phyloP scores from a whole-genome alignment of 2,797 vertebrate species.

The Catamblyrhynchus diadema region DNA sequence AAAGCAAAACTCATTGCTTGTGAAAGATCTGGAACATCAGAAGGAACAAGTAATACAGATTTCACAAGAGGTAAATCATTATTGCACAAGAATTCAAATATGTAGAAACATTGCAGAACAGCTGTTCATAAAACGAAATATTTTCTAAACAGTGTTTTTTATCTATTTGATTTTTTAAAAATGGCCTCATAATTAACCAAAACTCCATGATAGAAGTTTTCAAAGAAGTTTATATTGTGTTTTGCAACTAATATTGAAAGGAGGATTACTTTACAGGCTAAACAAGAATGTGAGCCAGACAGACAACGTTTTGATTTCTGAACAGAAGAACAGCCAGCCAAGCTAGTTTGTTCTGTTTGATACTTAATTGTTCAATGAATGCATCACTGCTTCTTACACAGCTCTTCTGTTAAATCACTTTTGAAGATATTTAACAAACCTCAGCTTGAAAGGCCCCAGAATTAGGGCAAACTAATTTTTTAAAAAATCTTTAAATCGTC shows the following conservation, averaged over 20 bases:
- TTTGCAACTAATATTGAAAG: conserved; percentile 67
- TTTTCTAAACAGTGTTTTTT: conserved; percentile 47
- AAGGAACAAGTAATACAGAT: conserved; percentile 82
- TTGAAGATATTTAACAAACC: not conserved
- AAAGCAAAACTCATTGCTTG: conserved; percentile 89
- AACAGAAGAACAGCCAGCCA: conserved; percentile 47
- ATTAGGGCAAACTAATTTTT: not conserved
- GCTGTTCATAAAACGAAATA: conserved; percentile 40
- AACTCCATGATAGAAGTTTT: conserved; percentile 36
- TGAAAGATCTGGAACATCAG: conserved; percentile 88
- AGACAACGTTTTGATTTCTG: conserved; percentile 61
- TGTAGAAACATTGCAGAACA: conserved; percentile 3
- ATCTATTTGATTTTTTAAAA: conserved; percentile 45
- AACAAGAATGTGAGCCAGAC: conserved; percentile 58
- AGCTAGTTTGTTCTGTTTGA: conserved; percentile 58
- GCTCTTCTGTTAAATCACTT: conserved; percentile 15
- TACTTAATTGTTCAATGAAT: conserved; percentile 38
- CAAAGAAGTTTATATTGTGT: conserved; percentile 42
- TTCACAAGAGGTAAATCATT: conserved; percentile 86
- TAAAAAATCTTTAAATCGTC: not conserved
- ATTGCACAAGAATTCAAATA: conserved; percentile 5
- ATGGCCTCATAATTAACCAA: conserved; percentile 33
- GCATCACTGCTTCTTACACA: not conserved
- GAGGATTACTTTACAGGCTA: conserved; percentile 63
- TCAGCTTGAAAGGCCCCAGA: not conserved